A percentile compares a stretch with the other conserved stretches of the same genome.
These are phyloP conservation scores for Xenus cinereus DNA, from an alignment of 2,113 vertebrate genomes.

Conservation along the genomic window DNA sequence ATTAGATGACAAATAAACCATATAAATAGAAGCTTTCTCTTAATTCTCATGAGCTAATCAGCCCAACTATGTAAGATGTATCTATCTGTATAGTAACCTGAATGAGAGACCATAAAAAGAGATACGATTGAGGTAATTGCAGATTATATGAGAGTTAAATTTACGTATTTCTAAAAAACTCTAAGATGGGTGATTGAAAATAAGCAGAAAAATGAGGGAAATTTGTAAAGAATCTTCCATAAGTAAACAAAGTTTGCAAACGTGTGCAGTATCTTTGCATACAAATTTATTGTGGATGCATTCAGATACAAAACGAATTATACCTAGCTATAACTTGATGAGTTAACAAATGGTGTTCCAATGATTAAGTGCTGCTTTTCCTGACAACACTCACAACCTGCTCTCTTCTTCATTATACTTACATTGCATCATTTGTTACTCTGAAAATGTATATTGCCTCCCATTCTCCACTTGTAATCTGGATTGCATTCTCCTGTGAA, in stretches of 20 bases:
- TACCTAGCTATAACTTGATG: not conserved
- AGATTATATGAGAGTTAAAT: not conserved
- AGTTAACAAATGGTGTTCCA: not conserved
- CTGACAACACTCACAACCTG: conserved; percentile 31
- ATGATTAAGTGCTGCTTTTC: not conserved
- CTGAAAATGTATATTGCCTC: conserved; percentile 94
- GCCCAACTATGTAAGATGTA: not conserved
- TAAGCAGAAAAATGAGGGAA: not conserved
- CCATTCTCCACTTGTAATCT: conserved; percentile 92
- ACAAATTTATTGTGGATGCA: not conserved
- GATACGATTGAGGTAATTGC: not conserved
- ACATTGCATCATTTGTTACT: conserved; percentile 92
- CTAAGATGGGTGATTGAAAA: not conserved
- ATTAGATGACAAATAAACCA: not conserved
- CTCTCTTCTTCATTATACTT: conserved; percentile 62
- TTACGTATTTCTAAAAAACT: not conserved
- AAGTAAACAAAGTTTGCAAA: not conserved
- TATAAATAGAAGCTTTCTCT: not conserved
- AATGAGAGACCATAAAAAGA: not conserved
- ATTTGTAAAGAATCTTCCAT: not conserved
- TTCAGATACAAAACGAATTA: not conserved
- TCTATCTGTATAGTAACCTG: not conserved
- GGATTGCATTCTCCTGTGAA: conserved; percentile 83
- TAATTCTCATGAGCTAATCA: not conserved
- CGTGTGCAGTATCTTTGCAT: not conserved